phyloP scores from a whole-genome alignment of 1,140 invertebrate genomes.

The Halictus rubicundus region DNA sequence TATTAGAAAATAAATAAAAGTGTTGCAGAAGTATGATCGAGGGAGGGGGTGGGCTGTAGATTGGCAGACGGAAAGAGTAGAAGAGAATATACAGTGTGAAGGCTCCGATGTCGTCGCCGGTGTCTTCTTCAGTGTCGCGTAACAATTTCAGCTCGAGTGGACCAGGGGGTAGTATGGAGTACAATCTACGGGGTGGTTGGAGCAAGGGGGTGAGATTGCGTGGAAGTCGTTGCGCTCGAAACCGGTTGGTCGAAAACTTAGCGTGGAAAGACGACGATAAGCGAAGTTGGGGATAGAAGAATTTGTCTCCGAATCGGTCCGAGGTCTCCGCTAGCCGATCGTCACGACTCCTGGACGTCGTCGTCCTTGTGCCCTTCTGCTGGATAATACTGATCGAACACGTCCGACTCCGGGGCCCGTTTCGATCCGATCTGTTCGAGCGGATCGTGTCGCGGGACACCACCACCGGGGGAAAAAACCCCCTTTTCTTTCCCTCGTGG shows the following conservation, averaged over 20 bases:
- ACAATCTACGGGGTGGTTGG: background rate
- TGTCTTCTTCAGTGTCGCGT: slow-evolving; percentile 71
- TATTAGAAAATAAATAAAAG: slow-evolving; percentile 80
- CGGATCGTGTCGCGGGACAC: no score
- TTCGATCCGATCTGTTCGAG: no score
- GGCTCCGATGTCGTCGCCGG: slow-evolving; percentile 48
- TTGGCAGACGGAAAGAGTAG: slow-evolving; percentile 44
- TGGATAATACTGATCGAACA: slow-evolving; percentile 38
- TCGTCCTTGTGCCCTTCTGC: background rate
- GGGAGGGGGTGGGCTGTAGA: slow-evolving; percentile 14
- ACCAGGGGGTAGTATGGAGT: background rate
- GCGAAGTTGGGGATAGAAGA: background rate
- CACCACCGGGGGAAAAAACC: no score
- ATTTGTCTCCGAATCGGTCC: slow-evolving; percentile 55
- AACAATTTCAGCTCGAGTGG: slow-evolving; percentile 54
- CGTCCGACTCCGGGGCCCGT: background rate
- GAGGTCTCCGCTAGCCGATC: slow-evolving; percentile 48
- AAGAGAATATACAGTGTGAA: slow-evolving; percentile 62
- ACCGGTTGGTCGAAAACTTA: no score
- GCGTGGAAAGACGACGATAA: background rate
- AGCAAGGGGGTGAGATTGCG: background rate
- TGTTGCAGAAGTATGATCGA: slow-evolving; percentile 57
- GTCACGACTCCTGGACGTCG: background rate
- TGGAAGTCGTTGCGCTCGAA: slow-evolving; percentile 35
- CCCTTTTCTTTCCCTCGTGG: no score